Evolutionary conservation across 1,140 invertebrate species (phyloP), one percentile per base, ranked within the genome.

Genomic region (Drosophila burlai): DNA sequence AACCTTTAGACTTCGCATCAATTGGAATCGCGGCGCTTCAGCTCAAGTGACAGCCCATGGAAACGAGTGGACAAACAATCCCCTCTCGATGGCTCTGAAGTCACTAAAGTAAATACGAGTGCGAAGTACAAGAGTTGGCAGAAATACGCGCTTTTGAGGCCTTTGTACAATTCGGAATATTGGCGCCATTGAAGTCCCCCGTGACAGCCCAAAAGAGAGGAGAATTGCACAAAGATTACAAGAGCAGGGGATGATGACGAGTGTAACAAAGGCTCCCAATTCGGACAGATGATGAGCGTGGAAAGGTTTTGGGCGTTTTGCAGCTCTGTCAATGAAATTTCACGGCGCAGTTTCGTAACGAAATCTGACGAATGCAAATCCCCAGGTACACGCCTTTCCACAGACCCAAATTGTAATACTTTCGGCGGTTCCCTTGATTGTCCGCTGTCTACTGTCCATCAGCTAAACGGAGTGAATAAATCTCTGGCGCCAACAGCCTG

Each of bases 21-120:
- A 89, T 87, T 83, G 84, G 77, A 87, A 76, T 83, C 61, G 76
- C 87, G 75, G 60, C 60, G 76, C 76, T 78, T 73, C 83, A 74
- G 64, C 68, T 87, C 64, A 81, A 87, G 80, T 87, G 83, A 87
- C 83, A 87, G 84, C 77, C 83, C 83, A 79, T 87, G 84, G 82
- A 87, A 83, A 86, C 60, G 68, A 87, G 83, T 80, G 60, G 84
- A 83, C 72, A 89, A 87, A 89, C 77, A 87, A 77, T 63, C 71
- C 77, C 60, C 65, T 57, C 78, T 86, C 66, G 67, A 89, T 86
- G 74, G 76, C 61, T 77, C 58, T 74, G 57, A 67, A 74, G 50
- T 76, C 63, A 73, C 64, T 77, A 77, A 80, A 64, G 38, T 45
- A 78, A 82, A 78, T 80, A 80, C 43, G 42, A 76, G 34, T 69